A percentile compares a stretch with the other conserved stretches of the same genome.
phyloP scores from a whole-genome alignment of 2,113 vertebrate genomes.

The Rutilus rutilus region DNA sequence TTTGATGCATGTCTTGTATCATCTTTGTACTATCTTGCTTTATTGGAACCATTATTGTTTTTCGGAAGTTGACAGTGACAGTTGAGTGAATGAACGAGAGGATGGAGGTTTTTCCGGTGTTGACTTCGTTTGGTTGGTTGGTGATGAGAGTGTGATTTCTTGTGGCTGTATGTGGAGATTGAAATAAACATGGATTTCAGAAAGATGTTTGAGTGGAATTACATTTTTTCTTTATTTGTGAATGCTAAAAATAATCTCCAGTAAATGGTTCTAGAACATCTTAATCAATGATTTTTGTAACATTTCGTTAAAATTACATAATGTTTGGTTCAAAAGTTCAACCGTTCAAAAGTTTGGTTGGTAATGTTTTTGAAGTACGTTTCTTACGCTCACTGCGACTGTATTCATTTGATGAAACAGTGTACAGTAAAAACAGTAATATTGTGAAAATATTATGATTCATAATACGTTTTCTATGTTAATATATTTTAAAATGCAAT shows the following conservation, averaged over 20 bases:
- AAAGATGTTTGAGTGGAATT: slow-evolving; percentile 4
- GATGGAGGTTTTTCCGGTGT: slow-evolving; percentile 43
- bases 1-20: slow-evolving; percentile 70
- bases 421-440: not conserved
- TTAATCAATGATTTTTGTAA: too few relatives aligned
- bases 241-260: not conserved
- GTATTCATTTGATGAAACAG: not conserved
- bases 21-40: slow-evolving; percentile 53
- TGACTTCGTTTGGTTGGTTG: not conserved
- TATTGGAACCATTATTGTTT: slow-evolving; percentile 36
- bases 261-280: not conserved
- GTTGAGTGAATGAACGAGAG: slow-evolving; percentile 25
- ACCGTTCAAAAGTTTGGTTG: not conserved
- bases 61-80: slow-evolving; percentile 47
- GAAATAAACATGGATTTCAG: slow-evolving; percentile 73
- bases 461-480: not conserved
- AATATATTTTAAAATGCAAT: not conserved
- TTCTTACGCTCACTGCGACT: too few relatives aligned
- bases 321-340: not conserved
- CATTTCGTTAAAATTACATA: not conserved
- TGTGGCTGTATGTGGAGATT: slow-evolving; percentile 71
- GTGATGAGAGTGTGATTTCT: slow-evolving; percentile 43
- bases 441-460: not conserved
- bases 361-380: too few relatives aligned
- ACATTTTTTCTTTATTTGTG: not conserved